phyloP scores from a whole-genome alignment of 2,797 vertebrate genomes.

The Clamator glandarius region DNA sequence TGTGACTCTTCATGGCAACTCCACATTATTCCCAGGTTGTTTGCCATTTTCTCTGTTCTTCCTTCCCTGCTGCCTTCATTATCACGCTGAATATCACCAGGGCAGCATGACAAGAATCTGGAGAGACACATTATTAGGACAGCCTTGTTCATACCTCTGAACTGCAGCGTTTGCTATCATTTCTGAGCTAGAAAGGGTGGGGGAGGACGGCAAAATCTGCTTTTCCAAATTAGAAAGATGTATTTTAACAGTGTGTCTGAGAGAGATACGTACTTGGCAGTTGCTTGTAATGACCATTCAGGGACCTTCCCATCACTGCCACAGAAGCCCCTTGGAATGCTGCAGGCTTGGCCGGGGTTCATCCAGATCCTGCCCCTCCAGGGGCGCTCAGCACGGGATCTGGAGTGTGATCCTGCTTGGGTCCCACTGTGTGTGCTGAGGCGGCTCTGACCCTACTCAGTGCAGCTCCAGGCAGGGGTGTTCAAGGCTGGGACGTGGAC shows the following conservation, averaged over 20 bases:
- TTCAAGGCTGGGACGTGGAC: not conserved
- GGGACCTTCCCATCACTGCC: not conserved
- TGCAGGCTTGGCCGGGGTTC: not conserved
- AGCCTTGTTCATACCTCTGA: conserved; percentile 57
- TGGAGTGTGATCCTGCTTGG: not conserved
- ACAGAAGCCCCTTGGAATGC: not conserved
- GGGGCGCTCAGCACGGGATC: too few species aligned
- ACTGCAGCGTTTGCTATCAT: conserved; percentile 31
- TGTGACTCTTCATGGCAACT: conserved; percentile 72
- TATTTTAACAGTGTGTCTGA: not conserved
- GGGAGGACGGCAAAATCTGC: conserved; percentile 24
- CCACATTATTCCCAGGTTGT: conserved; percentile 63
- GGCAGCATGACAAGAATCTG: conserved; percentile 70
- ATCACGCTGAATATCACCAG: conserved; percentile 43
- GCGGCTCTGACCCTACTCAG: not conserved
- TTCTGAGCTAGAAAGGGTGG: conserved; percentile 12
- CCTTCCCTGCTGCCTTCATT: conserved; percentile 61
- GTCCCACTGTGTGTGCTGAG: not conserved
- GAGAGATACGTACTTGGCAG: rapidly evolving
- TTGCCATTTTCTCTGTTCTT: conserved; percentile 65
- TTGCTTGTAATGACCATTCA: not conserved
- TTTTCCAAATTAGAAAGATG: conserved; percentile 5
- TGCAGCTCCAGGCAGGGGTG: not conserved
- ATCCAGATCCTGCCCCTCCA: not conserved
- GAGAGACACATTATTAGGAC: conserved; percentile 65